Conservation (phyloP, 2,888 invertebrate species). For the Ommatoiulus sabulosus region DNA sequence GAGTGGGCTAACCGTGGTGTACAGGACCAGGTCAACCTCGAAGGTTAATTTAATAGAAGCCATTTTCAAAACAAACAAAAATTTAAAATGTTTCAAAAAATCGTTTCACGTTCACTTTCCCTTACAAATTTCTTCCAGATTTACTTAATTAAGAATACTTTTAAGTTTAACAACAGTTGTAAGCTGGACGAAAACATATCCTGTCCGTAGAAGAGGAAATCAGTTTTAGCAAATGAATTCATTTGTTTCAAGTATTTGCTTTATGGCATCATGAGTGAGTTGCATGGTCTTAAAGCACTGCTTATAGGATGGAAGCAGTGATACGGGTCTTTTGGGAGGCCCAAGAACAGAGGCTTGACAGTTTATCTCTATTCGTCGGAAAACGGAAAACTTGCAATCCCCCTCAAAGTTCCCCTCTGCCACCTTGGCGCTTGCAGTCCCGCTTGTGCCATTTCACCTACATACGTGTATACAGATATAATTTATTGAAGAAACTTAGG, state of each 20-base stretch:
- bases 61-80: too few relatives aligned
- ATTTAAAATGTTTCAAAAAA: too few relatives aligned
- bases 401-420: not conserved
- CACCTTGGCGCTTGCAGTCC: not conserved
- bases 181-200: too few relatives aligned
- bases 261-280: not conserved
- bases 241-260: not conserved
- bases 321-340: not conserved
- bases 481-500: constrained; percentile 13
- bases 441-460: not conserved
- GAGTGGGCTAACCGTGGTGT: too few relatives aligned
- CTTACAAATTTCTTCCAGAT: too few relatives aligned
- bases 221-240: too few relatives aligned
- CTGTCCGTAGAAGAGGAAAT: too few relatives aligned
- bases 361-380: not conserved
- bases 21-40: too few relatives aligned
- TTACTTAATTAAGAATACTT: too few relatives aligned
- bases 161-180: too few relatives aligned
- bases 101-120: too few relatives aligned
- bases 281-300: not conserved
- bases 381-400: not conserved
- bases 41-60: too few relatives aligned
- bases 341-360: not conserved
- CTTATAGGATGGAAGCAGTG: not conserved
- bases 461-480: not conserved